Evolutionary conservation across 2,113 vertebrate species (phyloP), one percentile per base, ranked within the genome.

Genomic region (Phocoena sinus): DNA sequence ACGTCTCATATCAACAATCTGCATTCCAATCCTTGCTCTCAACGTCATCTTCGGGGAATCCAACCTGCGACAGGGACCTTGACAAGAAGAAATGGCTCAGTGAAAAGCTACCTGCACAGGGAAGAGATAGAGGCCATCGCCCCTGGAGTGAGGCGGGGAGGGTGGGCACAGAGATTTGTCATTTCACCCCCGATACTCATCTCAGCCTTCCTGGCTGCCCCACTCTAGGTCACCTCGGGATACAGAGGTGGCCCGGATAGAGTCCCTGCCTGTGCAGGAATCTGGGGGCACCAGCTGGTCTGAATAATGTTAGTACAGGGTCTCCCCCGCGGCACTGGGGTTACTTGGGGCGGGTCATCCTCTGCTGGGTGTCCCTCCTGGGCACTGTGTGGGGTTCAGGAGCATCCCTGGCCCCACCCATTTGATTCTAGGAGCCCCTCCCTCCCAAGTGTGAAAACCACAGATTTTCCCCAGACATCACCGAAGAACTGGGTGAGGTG

Each of bases 91-190:
- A 73, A 36, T n/a, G 73, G 44, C 44, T 89, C 44, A 23, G 44
- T 44, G 63, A 89, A 65, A 36, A 41, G 58, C 41, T 28, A 33
- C 8, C 28, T 53, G n/a, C n/a, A 50, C 36, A 15, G 23, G 41
- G n/a, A 67, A 17, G 14, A 3, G 5, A 10, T 0, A n/a, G 65
- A 63, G n/a, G 47, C 84, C 67, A 21, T 14, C 18, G 17, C 0
- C 31, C 1, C 85, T 63, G 68, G 36, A 44, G 56, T 60, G 65
- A 0, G 2, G 25, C 0, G 0, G 31, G 76, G 36, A 7, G 41
- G 44, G 36, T 33, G 33, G 18, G 44, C 68, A 18, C 21, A 47
- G 1, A 36, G 21, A 5, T 38, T 73, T 74, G 36, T 63, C 58
- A 21, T n/a, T 89, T 67, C 86, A 56, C 14, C 86, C 47, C 36